A percentile compares a stretch with the other conserved stretches of the same genome.
phyloP scores from a whole-genome alignment of 2,113 vertebrate genomes.

The Saimiri boliviensis region DNA sequence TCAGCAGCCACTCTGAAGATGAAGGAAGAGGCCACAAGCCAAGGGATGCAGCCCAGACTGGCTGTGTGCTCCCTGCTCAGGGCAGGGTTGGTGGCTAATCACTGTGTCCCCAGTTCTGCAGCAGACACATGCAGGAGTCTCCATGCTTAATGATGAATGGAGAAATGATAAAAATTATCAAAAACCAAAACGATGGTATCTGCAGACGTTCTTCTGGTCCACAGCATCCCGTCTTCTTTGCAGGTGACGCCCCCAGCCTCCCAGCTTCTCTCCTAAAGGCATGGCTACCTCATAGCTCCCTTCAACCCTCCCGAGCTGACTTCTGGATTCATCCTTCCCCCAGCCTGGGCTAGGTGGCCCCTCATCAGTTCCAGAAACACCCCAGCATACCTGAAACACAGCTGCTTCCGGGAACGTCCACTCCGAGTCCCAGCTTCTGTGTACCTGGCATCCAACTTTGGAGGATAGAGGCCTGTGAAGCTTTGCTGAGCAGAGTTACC shows the following conservation, averaged over 20 bases:
- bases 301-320: accelerated
- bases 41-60: accelerated
- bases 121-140: not conserved
- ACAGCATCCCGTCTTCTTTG: accelerated
- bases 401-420: not conserved
- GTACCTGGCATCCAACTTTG: not conserved
- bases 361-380: not conserved
- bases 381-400: accelerated
- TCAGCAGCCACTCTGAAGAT: not conserved
- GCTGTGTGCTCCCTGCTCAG: not conserved
- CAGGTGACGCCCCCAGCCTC: accelerated
- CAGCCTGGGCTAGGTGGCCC: accelerated
- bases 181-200: not conserved
- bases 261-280: not conserved
- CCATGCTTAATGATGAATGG: accelerated
- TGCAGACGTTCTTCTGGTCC: accelerated
- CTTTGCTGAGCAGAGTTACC: too few species aligned
- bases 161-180: not conserved
- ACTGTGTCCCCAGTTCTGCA: not conserved
- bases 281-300: accelerated
- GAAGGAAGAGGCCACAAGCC: accelerated
- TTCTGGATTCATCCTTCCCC: not conserved
- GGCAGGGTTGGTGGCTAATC: accelerated
- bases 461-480: too few species aligned
- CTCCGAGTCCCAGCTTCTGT: accelerated